phyloP scores from a whole-genome alignment of 2,797 vertebrate genomes.

The Staurois parvus region DNA sequence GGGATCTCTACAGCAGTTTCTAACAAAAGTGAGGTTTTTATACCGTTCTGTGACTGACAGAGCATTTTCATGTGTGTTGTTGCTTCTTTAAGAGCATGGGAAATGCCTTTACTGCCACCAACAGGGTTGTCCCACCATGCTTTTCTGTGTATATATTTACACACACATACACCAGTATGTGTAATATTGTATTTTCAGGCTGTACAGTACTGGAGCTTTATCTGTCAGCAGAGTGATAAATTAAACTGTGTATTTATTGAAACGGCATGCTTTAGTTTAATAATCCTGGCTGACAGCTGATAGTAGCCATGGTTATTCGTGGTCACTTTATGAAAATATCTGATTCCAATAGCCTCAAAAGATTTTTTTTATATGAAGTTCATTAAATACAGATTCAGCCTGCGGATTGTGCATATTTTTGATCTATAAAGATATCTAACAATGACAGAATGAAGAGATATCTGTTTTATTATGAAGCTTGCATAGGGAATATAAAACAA shows the following conservation, averaged over 20 bases:
- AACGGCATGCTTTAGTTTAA: constrained; percentile 79
- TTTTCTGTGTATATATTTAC: too few species aligned
- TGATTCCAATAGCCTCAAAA: constrained; percentile 80
- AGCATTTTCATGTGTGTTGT: too few species aligned
- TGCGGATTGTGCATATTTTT: constrained; percentile 60
- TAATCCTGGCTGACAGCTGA: constrained; percentile 81
- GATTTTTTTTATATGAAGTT: constrained; percentile 71
- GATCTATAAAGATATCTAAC: constrained; percentile 59
- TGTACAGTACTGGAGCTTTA: constrained; percentile 29
- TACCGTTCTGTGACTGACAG: too few species aligned
- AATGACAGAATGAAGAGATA: constrained; percentile 53
- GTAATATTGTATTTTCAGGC: constrained; percentile 67
- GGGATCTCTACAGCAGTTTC: too few species aligned
- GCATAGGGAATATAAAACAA: constrained; percentile 35
- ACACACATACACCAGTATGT: neutral
- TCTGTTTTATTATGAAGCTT: constrained; percentile 18
- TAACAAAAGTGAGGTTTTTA: too few species aligned
- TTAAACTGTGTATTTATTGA: constrained; percentile 81
- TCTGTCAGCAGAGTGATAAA: constrained; percentile 83
- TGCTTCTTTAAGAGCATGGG: too few species aligned
- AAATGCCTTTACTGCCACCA: too few species aligned
- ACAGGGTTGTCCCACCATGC: too few species aligned
- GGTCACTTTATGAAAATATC: constrained; percentile 73
- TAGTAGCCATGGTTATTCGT: constrained; percentile 85
- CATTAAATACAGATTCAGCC: constrained; percentile 61